Evolutionary conservation across 1,140 invertebrate species (phyloP), one percentile per base, ranked within the genome.

Genomic region (Schmidtea mediterranea): DNA sequence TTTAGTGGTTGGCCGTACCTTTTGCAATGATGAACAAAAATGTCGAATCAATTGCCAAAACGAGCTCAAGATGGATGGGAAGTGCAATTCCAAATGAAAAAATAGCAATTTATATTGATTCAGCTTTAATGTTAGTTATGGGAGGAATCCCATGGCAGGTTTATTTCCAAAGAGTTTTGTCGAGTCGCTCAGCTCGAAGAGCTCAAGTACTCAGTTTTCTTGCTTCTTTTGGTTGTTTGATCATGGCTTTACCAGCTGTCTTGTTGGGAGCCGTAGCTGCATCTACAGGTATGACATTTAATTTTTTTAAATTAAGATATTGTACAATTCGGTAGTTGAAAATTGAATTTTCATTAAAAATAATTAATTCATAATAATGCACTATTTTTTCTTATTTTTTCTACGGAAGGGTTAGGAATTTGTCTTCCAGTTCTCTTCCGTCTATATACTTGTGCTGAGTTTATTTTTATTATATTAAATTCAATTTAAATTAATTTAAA

Each of bases 61-160:
- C 82, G 10, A 78, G 82, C 13, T 54, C 57, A 16, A 53, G 62
- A 58, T 94, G 84, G 84, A 78, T 92, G 43, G 83, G 84, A 0
- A 62, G 70, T 10, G 26, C 26, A 32, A 67, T 94, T 2, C 71
- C 77, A 8, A 62, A 74, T 0, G 63, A 73, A 5, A 75, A 80
- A 50, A 74, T 77, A 38, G 82, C 79, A 60, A 74, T 72, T 46
- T 97, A 92, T 62, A 59, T 86, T 18, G 90, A 97, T 68, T 77
- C 80, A 53, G 82, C 79, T 19, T 68, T 97, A 47, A 70, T 97
- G 43, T 71, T 95, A 8, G 72, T 92, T 39, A 90, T 94, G 58
- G 90, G 90, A 8, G 90, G 90, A 21, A 94, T 97, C 56, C 90
- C 90, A 0, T 97, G 90, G 90, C 83, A 89, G 74, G 77, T 78